Percentiles rank a stretch among this genome's conserved stretches.
phyloP scores from a whole-genome alignment of 2,888 invertebrate genomes.

The Eilema griseolum region DNA sequence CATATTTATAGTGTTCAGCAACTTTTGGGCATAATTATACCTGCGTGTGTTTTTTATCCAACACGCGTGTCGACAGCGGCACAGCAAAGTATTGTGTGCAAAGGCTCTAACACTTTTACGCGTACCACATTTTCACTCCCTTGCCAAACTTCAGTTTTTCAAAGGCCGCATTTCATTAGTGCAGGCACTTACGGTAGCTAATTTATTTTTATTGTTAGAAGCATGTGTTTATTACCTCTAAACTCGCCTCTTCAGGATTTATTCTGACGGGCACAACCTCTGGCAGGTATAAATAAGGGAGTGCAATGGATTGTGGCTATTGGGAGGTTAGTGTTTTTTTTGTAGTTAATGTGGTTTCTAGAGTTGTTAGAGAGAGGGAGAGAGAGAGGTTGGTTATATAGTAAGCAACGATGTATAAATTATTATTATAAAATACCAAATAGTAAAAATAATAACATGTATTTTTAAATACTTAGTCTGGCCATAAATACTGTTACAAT shows the following conservation, averaged over 20 bases:
- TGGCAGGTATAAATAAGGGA: constrained; percentile 31
- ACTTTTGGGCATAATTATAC: background rate
- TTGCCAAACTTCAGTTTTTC: constrained; percentile 35
- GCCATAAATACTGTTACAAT: too few species aligned
- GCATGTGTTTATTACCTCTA: constrained; percentile 41
- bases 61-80: background rate
- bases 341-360: background rate
- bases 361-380: background rate
- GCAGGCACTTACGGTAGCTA: constrained; percentile 47
- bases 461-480: too few species aligned
- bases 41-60: background rate
- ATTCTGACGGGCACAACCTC: constrained; percentile 43
- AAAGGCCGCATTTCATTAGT: constrained; percentile 48
- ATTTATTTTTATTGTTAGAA: constrained; percentile 54
- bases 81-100: background rate
- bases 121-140: background rate
- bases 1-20: too few species aligned
- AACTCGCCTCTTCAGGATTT: constrained; percentile 46
- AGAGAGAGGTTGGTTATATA: background rate
- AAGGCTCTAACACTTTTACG: background rate
- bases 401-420: background rate
- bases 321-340: constrained; percentile 13
- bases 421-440: too few species aligned
- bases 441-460: too few species aligned
- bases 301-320: constrained; percentile 25